These are phyloP conservation scores for Cathartes aura DNA, from an alignment of 2,113 vertebrate species.

Conservation along the genomic window DNA sequence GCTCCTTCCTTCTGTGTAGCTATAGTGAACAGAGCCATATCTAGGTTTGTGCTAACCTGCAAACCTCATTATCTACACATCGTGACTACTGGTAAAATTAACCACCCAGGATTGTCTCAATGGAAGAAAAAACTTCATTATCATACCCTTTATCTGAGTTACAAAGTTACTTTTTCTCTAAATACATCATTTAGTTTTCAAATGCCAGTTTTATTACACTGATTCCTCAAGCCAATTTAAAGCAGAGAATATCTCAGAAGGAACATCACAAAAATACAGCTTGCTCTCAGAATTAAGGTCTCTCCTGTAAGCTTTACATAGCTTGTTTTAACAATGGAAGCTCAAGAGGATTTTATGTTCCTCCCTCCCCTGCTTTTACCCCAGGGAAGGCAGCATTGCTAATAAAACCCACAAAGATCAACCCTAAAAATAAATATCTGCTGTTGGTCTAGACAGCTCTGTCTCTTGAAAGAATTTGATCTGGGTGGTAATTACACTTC, in stretches of 20 bases:
- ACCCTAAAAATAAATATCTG: slow-evolving; percentile 60
- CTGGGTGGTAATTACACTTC: slow-evolving; percentile 31
- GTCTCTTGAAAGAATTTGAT: slow-evolving; percentile 54
- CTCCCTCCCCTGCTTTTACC: slow-evolving; percentile 9
- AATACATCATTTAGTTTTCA: not conserved
- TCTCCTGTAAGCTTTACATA: not conserved
- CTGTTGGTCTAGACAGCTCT: slow-evolving; percentile 45
- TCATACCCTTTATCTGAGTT: not conserved
- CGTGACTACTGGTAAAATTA: not conserved
- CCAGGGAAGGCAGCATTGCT: slow-evolving; percentile 13
- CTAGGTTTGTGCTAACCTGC: not conserved
- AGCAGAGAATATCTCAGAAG: not conserved
- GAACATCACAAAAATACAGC: not conserved
- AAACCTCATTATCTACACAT: not conserved
- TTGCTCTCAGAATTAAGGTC: not conserved
- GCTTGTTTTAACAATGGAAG: slow-evolving; percentile 23
- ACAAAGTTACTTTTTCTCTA: not conserved
- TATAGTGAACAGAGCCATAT: not conserved
- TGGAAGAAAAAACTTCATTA: not conserved
- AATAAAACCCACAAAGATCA: slow-evolving; percentile 52
- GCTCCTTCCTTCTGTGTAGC: not conserved
- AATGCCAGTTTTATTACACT: not conserved
- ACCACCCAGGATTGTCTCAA: not conserved
- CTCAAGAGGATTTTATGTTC: slow-evolving; percentile 16
- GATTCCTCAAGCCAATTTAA: not conserved